Base-by-base conservation (phyloP, 2,888 invertebrate genomes). In the Salpingus planirostris region DNA sequence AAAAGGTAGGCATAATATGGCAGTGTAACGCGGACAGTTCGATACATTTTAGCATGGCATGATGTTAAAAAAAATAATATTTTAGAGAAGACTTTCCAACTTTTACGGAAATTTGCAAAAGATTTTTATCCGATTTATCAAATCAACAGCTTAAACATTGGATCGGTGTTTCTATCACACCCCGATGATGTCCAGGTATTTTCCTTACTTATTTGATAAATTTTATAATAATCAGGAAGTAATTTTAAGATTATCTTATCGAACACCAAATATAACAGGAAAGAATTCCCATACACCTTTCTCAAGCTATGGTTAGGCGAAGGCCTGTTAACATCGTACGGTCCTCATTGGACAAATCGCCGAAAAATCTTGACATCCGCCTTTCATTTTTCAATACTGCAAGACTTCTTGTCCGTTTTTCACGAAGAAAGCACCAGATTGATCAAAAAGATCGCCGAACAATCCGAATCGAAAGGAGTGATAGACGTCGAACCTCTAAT, bases 311-410 rank as follows among this genome's bases (percentile, higher is more conserved):
- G 48, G 48, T 25, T 48, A 12, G 44, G 48, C 13, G 40, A 39
- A 11, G 48, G 48, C 22, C 29, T 48, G 11, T 21, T 48, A 11
- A 48, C 46, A 15, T 44, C 46, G 30, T 11, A 22, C 24, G 48
- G 47, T 29, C 11, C 29, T 1, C 45, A 45, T 40, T 49, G 49
- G 49, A 43, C 44, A 22, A 30, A 21, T 2, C 31, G 49, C 22
- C 30, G 49, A 15, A 45, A 45, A 29, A 42, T 49, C 13, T 23
- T 49, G 24, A 49, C 49, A 10, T 45, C 49, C 12, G 43, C 49
- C 5, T 49, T 49, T 24, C 49, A 49, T 27, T 47, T 49, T 15
- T 43, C 30, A 12, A 47, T 49, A 10, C 15, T 49, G 5, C 46
- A 45, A 29, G 35, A 43, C 5, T 49, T 47, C 31, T 21, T 46